Conservation (phyloP, 2,113 vertebrate species). For the Taurulus bubalis region DNA sequence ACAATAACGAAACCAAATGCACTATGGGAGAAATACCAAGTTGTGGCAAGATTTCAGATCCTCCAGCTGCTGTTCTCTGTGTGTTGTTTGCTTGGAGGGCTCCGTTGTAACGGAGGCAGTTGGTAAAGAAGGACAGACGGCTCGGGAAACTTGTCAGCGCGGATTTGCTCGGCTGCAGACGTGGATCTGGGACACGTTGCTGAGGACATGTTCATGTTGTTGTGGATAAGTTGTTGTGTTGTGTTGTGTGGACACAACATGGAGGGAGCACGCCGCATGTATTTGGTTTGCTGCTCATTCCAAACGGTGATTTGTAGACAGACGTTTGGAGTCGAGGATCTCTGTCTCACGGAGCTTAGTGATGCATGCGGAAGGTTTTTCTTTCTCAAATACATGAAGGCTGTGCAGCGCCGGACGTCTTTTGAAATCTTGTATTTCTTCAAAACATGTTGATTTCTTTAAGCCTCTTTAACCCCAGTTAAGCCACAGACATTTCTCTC, state of each 20-base stretch:
- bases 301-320: neutral
- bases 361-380: neutral
- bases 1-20: no score
- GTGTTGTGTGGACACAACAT: neutral
- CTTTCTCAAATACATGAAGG: neutral
- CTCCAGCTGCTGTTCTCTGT: neutral
- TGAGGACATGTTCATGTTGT: conserved; percentile 13
- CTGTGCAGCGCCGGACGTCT: no score
- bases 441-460: no score
- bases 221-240: neutral
- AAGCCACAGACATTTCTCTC: no score
- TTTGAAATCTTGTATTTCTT: neutral
- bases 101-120: neutral
- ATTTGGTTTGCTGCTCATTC: conserved; percentile 3
- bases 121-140: no score
- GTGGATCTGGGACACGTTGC: conserved; percentile 19
- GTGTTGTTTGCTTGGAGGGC: neutral
- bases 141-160: conserved; percentile 15
- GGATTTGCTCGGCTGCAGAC: conserved; percentile 20
- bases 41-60: neutral
- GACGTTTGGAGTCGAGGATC: neutral
- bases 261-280: neutral
- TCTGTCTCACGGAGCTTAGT: neutral
- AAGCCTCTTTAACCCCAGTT: no score
- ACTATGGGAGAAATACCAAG: neutral